These are phyloP conservation scores for Uromys caudimaculatus DNA, from an alignment of 2,797 vertebrate genomes.

Conservation along the genomic window DNA sequence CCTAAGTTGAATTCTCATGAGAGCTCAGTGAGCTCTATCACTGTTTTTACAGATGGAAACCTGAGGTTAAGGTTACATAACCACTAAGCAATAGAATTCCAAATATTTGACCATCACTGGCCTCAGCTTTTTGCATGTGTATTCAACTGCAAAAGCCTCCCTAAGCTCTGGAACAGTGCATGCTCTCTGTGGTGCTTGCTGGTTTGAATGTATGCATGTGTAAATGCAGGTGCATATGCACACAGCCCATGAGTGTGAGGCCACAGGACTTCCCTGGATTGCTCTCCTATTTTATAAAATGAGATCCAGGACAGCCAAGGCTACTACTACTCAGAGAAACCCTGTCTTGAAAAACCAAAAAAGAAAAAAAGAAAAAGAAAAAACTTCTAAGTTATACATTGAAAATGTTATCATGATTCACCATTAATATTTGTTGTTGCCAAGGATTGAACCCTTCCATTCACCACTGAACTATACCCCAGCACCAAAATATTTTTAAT, in stretches of 20 bases:
- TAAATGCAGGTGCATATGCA: neutral
- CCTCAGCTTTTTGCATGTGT: neutral
- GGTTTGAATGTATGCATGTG: neutral
- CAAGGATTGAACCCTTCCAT: neutral
- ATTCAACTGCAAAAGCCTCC: neutral
- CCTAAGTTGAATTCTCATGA: neutral
- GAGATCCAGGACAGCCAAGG: neutral
- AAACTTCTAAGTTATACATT: neutral
- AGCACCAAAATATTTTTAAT: neutral
- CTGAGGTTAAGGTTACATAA: neutral
- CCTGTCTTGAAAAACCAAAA: neutral
- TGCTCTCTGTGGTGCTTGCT: neutral
- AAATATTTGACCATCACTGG: neutral
- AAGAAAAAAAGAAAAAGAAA: too few relatives aligned
- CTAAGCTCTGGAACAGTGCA: neutral
- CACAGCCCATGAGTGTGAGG: neutral
- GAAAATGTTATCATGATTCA: neutral
- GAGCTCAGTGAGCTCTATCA: neutral
- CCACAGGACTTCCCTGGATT: neutral
- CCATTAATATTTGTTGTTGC: neutral
- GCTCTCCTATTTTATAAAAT: neutral
- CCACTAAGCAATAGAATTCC: neutral
- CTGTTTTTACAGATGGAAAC: conserved; percentile 13
- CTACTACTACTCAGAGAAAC: neutral
- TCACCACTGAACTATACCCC: neutral